These are phyloP conservation scores for Lates japonicus DNA, from an alignment of 2,797 vertebrate species.

Conservation along the genomic window DNA sequence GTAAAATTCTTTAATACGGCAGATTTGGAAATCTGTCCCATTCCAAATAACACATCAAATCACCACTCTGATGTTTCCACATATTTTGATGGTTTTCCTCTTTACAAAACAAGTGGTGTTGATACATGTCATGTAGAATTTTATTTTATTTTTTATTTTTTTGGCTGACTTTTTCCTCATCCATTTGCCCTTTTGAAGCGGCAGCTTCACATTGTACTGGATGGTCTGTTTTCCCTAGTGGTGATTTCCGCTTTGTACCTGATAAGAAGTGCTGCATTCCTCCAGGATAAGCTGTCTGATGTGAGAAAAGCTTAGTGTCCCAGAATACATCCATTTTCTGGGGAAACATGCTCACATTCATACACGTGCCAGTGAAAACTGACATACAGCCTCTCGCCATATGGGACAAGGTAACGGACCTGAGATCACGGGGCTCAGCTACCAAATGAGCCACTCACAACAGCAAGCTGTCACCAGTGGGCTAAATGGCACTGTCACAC, in stretches of 20 bases:
- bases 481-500: conserved; percentile 43
- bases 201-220: conserved; percentile 46
- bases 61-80: conserved; percentile 21
- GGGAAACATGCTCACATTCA: conserved; percentile 50
- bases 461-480: conserved; percentile 37
- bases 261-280: conserved; percentile 74
- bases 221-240: conserved; percentile 72
- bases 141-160: too few species aligned
- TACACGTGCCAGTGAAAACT: conserved; percentile 23
- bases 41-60: conserved; percentile 31
- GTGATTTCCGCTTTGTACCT: conserved; percentile 68
- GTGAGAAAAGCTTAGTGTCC: conserved; percentile 68
- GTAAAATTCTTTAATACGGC: neutral
- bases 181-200: conserved; percentile 69
- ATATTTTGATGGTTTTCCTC: conserved; percentile 25
- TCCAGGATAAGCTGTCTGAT: conserved; percentile 72
- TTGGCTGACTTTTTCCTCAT: conserved; percentile 56
- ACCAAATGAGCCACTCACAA: conserved; percentile 40
- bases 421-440: conserved; percentile 25
- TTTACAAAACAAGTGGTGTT: conserved; percentile 18
- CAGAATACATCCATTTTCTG: conserved; percentile 62
- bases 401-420: conserved; percentile 25
- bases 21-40: conserved; percentile 9
- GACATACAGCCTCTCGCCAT: conserved; percentile 30
- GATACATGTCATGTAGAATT: conserved; percentile 30